Percentiles rank a stretch among this genome's conserved stretches.
Evolutionary conservation across 1,140 invertebrate species (phyloP).

Genomic region (Plutomurus gul): DNA sequence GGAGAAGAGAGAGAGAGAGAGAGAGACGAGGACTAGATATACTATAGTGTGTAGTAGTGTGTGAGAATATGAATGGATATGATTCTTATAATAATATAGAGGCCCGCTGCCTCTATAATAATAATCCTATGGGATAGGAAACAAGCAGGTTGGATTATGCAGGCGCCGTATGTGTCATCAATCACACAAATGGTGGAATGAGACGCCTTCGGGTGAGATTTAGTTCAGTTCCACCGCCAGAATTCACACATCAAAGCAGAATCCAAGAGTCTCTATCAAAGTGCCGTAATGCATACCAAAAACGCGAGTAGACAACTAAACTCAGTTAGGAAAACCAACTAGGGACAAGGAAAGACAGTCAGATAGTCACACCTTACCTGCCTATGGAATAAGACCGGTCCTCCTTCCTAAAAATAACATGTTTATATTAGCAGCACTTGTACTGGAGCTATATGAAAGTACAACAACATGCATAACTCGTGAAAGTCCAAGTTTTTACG

Average conservation of each 20-base stretch:
- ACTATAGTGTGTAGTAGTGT: slow-evolving; percentile 32
- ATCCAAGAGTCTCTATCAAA: slow-evolving; percentile 28
- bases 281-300: slow-evolving; percentile 54
- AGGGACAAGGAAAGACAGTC: slow-evolving; percentile 23
- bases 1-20: not conserved
- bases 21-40: not conserved
- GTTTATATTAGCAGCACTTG: not conserved
- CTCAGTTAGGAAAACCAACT: slow-evolving; percentile 6
- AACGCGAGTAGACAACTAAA: not conserved
- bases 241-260: slow-evolving; percentile 52
- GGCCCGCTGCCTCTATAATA: slow-evolving; percentile 12
- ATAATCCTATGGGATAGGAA: slow-evolving; percentile 51
- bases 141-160: slow-evolving; percentile 54
- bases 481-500: too few species aligned
- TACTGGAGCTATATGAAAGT: not conserved
- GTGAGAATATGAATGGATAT: slow-evolving; percentile 30
- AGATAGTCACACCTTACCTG: slow-evolving; percentile 2
- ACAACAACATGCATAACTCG: not conserved
- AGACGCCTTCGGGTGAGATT: slow-evolving; percentile 49
- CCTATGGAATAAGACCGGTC: not conserved
- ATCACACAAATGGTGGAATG: slow-evolving; percentile 54
- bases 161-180: slow-evolving; percentile 53
- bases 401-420: slow-evolving; percentile 14
- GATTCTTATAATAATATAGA: slow-evolving; percentile 15
- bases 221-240: slow-evolving; percentile 46